Base-by-base conservation (phyloP, 2,888 invertebrate species). In the Iphiclides podalirius region DNA sequence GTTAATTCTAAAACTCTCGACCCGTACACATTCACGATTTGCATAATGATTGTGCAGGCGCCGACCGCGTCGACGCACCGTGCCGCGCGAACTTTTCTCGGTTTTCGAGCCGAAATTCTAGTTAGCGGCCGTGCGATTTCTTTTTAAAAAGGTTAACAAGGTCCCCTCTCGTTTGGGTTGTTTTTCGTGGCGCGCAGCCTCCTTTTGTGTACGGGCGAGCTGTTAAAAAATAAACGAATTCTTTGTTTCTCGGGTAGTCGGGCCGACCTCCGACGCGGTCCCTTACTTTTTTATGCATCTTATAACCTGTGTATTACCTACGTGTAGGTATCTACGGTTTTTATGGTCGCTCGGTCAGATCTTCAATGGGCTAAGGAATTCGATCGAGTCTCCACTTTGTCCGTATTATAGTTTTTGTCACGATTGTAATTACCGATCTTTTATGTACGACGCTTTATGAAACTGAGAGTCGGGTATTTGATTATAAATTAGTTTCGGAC, bases 211-310 rank as follows among this genome's bases (percentile, higher is more conserved):
- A 84, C 83, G 79, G 72, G 81, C 82, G 79, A 87, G 88, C 88
- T 88, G 88, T 88, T 88, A 88, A 88, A 88, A 88, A 88, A 88
- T 88, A 88, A 88, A 87, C 81, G 83, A 87, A 79, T 72, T 81
- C 86, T 87, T 88, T 88, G 88, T 87, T 88, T 87, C 87, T 88
- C 85, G 85, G 83, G 85, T 84, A 86, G 87, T 84, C 86, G 75
- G 74, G 66, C 80, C 87, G 88, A 87, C 87, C 87, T 87, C 87
- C 87, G 85, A 77, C 80, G 87, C 83, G 83, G 83, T 79, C 84
- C 80, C 81, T 77, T 75, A 78, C 84, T 88, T 87, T 88, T 87
- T 87, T 83, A 86, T 79, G 79, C 79, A 79, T 81, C 84, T 84
- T 87, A 84, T 87, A 87, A 85, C 87, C 84, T 79, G 87, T 84